Evolutionary conservation across 2,888 invertebrate genomes (phyloP), one percentile per base, ranked within the genome.

Genomic region (Eurytoma adleriae): DNA sequence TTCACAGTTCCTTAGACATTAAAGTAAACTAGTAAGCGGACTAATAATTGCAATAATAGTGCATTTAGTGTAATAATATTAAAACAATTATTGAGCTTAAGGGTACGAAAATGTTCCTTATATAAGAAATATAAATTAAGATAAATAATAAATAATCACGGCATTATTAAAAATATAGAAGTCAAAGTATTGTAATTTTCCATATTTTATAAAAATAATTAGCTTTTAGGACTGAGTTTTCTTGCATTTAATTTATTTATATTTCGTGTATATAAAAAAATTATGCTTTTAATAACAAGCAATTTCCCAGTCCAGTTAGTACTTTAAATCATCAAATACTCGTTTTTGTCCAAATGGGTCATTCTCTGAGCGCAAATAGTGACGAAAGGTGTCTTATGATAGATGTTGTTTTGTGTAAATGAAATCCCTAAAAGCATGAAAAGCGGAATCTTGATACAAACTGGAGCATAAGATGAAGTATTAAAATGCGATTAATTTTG

Each of bases 301-400:
- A 62, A 72, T 67, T 16, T 68, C 20, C 48, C 79, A 68, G 27
- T 78, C 57, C 66, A 66, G 59, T 64, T 66, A 77, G 57, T 70
- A n/a, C 14, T 4, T 75, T 20, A 18, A 40, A 67, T 52, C 24
- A 67, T 67, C 62, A 20, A 57, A 75, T 76, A 80, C 66, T 75
- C 70, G 67, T 80, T 27, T 62, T 59, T 64, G 7, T 40, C 40
- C 40, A 61, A 56, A 66, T 68, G 80, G 80, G 80, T 77, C 72
- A 80, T 80, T 80, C 80, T 80, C 77, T 62, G 52, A 71, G 48
- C 50, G 18, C 18, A 52, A 74, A 27, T 75, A 40, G 57, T 67
- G 52, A 61, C 52, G 64, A 71, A 57, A 62, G 52, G 68, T 67
- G 20, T 75, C 71, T 66, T 48, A 72, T 70, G 61, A 61, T 16